Conservation (phyloP, 2,888 invertebrate species). For the Labia minor region DNA sequence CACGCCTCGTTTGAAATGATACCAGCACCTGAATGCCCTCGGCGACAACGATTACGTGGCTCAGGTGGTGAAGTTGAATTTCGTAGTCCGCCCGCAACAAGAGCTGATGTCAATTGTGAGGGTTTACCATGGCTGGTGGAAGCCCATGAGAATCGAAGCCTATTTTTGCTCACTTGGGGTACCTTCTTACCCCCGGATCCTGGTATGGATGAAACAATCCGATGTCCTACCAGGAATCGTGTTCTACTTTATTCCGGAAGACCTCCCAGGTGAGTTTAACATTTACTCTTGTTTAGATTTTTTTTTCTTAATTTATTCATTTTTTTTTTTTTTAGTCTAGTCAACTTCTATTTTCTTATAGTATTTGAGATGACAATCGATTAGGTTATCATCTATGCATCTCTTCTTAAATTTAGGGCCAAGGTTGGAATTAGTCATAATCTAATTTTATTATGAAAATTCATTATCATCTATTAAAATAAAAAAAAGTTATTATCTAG, state of each 20-base stretch:
- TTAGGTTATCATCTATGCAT: too few relatives aligned
- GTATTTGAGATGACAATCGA: background rate
- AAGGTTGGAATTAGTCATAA: too few relatives aligned
- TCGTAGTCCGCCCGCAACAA: constrained; percentile 48
- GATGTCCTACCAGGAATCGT: constrained; percentile 67
- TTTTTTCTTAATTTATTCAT: background rate
- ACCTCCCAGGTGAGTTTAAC: constrained; percentile 35
- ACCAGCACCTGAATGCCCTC: constrained; percentile 51
- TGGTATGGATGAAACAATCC: constrained; percentile 43
- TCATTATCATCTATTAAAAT: too few relatives aligned
- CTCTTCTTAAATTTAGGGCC: too few relatives aligned
- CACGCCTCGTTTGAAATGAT: constrained; percentile 59
- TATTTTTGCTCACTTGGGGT: constrained; percentile 76
- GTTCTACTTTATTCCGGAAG: constrained; percentile 70
- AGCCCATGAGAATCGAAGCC: constrained; percentile 65
- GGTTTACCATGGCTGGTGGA: constrained; percentile 69
- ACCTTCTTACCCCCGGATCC: constrained; percentile 56
- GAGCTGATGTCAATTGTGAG: constrained; percentile 55
- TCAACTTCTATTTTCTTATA: background rate
- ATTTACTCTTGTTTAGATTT: background rate
- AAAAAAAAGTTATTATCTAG: too few relatives aligned
- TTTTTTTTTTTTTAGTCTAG: too few relatives aligned
- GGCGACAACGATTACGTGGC: constrained; percentile 51
- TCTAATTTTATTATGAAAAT: too few relatives aligned
- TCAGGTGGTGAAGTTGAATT: constrained; percentile 39